A percentile compares a stretch with the other conserved stretches of the same genome.
These are phyloP conservation scores for Campylomormyrus tamandua DNA, from an alignment of 2,113 vertebrate genomes.

Conservation along the genomic window DNA sequence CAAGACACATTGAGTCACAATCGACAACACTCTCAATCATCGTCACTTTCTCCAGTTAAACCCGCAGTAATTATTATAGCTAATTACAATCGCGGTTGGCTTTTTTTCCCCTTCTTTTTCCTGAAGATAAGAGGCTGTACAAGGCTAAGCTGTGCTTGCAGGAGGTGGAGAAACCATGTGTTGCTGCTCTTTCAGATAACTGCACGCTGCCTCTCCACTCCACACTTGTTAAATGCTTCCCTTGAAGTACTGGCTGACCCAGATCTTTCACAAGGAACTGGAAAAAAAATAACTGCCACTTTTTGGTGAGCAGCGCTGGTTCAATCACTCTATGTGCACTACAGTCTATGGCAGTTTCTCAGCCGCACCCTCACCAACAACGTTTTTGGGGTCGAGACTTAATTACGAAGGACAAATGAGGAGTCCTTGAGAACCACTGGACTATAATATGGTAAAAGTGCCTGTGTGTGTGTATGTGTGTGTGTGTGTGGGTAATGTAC, in stretches of 20 bases:
- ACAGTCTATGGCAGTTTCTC: not conserved
- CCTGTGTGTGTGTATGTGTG: not conserved
- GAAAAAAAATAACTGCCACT: not conserved
- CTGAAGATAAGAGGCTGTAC: not conserved
- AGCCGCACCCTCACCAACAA: not conserved
- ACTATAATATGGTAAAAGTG: not conserved
- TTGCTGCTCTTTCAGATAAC: not conserved
- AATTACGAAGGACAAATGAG: not conserved
- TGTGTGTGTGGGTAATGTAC: not conserved
- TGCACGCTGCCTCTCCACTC: not conserved
- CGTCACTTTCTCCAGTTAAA: not conserved
- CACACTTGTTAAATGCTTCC: conserved; percentile 2
- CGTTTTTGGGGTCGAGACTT: not conserved
- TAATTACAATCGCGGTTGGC: conserved; percentile 1
- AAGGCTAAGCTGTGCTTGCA: conserved; percentile 7
- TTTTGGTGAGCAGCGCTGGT: not conserved
- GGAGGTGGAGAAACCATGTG: not conserved
- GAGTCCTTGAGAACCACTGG: not conserved
- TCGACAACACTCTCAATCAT: not conserved
- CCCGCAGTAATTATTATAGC: not conserved
- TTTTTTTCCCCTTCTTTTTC: too few species aligned
- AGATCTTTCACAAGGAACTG: not conserved
- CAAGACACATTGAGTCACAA: not conserved
- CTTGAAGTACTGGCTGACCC: not conserved
- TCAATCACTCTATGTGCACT: not conserved